phyloP scores from a whole-genome alignment of 2,113 vertebrate species.

The Sitta europaea region DNA sequence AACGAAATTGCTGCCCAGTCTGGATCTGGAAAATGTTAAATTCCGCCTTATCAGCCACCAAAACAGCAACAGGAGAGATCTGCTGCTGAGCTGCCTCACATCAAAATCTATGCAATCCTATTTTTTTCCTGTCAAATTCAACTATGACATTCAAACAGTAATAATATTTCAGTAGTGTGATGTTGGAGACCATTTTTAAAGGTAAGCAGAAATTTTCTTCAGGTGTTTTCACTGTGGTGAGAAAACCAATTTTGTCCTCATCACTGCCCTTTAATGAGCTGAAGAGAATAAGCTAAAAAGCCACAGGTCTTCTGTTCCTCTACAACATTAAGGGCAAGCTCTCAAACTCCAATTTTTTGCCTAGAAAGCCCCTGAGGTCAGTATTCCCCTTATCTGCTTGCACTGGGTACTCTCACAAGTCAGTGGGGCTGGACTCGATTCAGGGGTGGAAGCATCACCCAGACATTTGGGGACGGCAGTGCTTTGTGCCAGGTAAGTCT shows the following conservation, averaged over 20 bases:
- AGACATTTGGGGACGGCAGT: not conserved
- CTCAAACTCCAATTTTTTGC: not conserved
- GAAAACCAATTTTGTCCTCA: not conserved
- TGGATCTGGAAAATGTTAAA: conserved; percentile 28
- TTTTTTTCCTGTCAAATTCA: not conserved
- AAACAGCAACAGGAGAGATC: not conserved
- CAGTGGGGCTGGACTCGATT: not conserved
- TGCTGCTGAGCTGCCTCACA: not conserved
- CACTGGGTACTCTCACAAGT: not conserved
- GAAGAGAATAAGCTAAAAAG: not conserved
- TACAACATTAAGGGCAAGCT: not conserved
- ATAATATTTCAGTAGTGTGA: not conserved
- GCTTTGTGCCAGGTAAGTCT: not conserved
- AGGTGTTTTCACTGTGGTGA: not conserved
- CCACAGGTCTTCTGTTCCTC: not conserved
- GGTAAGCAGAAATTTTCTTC: not conserved
- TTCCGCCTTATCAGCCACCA: conserved; percentile 26
- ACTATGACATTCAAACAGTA: not conserved
- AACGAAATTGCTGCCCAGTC: not conserved
- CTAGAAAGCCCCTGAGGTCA: not conserved
- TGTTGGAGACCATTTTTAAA: not conserved
- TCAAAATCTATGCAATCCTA: not conserved
- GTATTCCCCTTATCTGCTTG: not conserved
- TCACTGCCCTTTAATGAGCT: not conserved
- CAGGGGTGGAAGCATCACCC: not conserved